Evolutionary conservation across 1,140 invertebrate species (phyloP), one percentile per base, ranked within the genome.

Genomic region (Drosophila rufa): DNA sequence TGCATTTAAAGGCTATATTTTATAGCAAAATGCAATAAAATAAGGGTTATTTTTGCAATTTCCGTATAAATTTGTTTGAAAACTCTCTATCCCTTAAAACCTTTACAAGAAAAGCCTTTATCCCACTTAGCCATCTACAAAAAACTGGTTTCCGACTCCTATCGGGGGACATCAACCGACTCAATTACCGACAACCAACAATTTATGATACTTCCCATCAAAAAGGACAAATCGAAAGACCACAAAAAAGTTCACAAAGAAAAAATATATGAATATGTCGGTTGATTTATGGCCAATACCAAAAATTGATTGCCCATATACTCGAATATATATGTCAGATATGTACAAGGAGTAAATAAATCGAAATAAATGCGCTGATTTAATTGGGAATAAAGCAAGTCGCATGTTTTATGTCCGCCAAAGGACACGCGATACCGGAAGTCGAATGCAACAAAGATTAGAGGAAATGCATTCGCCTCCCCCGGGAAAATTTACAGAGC

Each of bases 391-490:
- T 73, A 74, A 73, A 60, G 6, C 15, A 50, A 59, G 38, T 22
- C 15, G 15, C 22, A 36, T 70, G 19, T 38, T 53, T 73, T 70
- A 73, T 71, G 46, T 11, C 25, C 33, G 38, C 30, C 6, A 25
- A 57, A 33, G 53, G 48, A 60, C 9, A 12, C 0, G 22, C 46
- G 5, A 22, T 38, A 50, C 36, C 27, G 19, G 25, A 73, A 43
- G 11, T 33, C 38, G 17, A 74, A 60, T 74, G 70, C 70, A 74
- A 73, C 70, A 73, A 74, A 51, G 67, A 73, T 70, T 40, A 47
- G 38, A 33, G 38, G 2, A 14, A 71, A 56, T 70, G 67, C 67
- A 70, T 68, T 30, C 30, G 30, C 48, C 14, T 55, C 30, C 14
- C 27, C 50, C 11, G 48, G 47, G 43, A 67, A 70, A 45, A 69